Base-by-base conservation (phyloP, 2,797 vertebrate species). In the Clarias laeviceps region DNA sequence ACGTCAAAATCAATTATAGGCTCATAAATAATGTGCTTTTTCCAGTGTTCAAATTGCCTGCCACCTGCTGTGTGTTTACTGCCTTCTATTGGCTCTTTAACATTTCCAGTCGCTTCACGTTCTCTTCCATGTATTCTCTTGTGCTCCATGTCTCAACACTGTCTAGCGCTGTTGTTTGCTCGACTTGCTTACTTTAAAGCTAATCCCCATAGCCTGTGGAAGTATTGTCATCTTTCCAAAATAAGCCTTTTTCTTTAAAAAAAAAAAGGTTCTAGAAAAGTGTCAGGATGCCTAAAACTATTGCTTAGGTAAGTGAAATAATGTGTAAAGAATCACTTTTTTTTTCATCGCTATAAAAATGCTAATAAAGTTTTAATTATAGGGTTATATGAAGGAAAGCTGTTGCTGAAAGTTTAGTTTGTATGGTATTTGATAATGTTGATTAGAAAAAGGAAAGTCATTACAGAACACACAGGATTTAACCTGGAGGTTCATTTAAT, bases 1-100 rank as follows among this genome's bases (percentile, higher is more conserved):
- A 70, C 79, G 86, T 87, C 84, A 34, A 82, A 89, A 88, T 88
- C 87, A 87, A 87, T 91, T 89, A 89, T 32, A 80, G 82, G 18
- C 64, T 17, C 59, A 72, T 85, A 86, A 89, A 88, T 86, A 64
- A 88, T 88, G 82, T 66, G 64, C 45, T 87, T 80, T 84, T 73
- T 78, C 14, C 45, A 70, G 59, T 62, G 24, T 86, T 72, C 78
- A 76, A 86, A 83, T 84, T 78, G 37, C 72, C 82, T 15, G 32
- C 87, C 90, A 82, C 86, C 80, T 87, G 74, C 87, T 88, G 61
- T 24, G 68, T 77, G 72, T 54, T 57, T 80, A 54, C 82, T 79
- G 56, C 20, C 27, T 74, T 68, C 37, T 8, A 27, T 34, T 68
- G 14, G 15, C 22, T 77, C 57, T 70, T 62, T 64, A 34, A 64